Base-by-base conservation (phyloP, 2,888 invertebrate species). In the Phyllotreta cruciferae region DNA sequence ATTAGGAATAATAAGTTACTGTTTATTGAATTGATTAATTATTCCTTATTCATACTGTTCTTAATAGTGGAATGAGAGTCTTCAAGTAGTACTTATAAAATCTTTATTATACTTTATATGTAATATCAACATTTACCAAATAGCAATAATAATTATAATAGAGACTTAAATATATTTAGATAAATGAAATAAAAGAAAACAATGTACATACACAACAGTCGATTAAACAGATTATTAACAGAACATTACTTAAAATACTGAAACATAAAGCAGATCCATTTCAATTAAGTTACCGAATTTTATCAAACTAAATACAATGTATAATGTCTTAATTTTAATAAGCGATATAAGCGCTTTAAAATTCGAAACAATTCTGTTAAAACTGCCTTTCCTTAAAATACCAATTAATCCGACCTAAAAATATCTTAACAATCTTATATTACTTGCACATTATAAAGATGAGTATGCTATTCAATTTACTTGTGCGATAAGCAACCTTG, bases 401-500 rank as follows among this genome's bases (percentile, higher is more conserved):
- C 24, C 24, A 24, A 24, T 4, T 24, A 24, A 3, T 24, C 24
- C 24, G 24, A 24, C 4, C 24, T 24, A 24, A 24, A 24, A 24
- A 24, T 24, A 24, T 24, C 24, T 24, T 24, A 24, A 24, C 24
- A 24, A 3, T 24, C 24, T 24, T 24, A 24, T 24, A 24, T 24
- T 24, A 24, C 24, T 24, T 24, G 24, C 49, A 49, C 49, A 49
- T 24, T 49, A 9, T 49, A 9, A 14, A 14, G 7, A 5, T 34
- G 6, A 10, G 11, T 34, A n/a, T 49, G n/a, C n/a, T n/a, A 54
- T 38, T 49, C 52, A 44, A 50, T 24, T 70, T 72, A 78, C 61
- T 78, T 77, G 56, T 80, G 79, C n/a, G 73, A 75, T 41, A 81
- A 55, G 75, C 93, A 93, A 7, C 84, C 83, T 74, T 87, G 87